Evolutionary conservation across 2,888 invertebrate species (phyloP), one percentile per base, ranked within the genome.

Genomic region (Tipula confusa): DNA sequence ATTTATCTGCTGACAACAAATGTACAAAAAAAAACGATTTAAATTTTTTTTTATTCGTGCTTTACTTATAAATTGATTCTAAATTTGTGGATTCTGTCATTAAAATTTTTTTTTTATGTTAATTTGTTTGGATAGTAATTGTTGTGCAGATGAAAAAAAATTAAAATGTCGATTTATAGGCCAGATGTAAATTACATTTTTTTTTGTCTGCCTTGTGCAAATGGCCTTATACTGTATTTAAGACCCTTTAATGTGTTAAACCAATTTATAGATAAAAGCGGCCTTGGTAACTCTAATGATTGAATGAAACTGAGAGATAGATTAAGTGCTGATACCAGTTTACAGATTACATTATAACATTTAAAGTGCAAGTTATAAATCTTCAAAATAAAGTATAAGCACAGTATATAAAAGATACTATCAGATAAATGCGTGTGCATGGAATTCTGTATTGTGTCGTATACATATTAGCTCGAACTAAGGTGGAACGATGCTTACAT

Each of bases 11-110:
- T 64, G 64, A 64, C 64, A 64, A 64, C 5, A 64, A 64, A 48
- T 15, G 11, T 18, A 6, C 15, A 11, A 18, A 48, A 15, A 18
- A 64, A 64, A 9, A 7, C 64, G 64, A 64, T 24, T 64, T 24
- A 43, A 24, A 2, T 33, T 64, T 64, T 64, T 64, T 24, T 64
- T 64, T 64, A 2, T 3, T 64, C 6, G 33, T 33, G 7, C 9
- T 24, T 24, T 64, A 24, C 9, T 24, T 24, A 9, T 64, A 24
- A 43, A 64, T 64, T 64, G 64, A 2, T 64, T 64, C 64, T 64
- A 64, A 64, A 64, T 64, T 64, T 64, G 64, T 64, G 64, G 24
- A 64, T 64, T 64, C 64, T 64, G 64, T 64, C 64, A 64, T 64
- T 18, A 24, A n/a, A n/a, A 24, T 18, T 43, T 38, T 38, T 38